Base-by-base conservation (phyloP, 2,888 invertebrate genomes). In the Homarus gammarus region DNA sequence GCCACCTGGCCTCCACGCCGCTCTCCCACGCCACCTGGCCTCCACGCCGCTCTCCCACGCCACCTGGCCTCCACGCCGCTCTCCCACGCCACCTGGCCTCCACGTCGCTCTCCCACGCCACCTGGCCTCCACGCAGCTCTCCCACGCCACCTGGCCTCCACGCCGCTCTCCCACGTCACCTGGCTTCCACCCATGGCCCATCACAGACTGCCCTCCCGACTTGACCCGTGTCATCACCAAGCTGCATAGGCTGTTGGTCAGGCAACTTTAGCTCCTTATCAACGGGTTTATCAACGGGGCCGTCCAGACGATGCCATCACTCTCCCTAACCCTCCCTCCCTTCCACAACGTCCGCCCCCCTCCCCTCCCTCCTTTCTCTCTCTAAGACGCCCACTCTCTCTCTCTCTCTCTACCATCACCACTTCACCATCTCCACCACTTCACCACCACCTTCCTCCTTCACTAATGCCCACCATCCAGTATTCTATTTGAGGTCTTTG, bases 281-380 rank as follows among this genome's bases (percentile, higher is more conserved):
- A 56, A 56, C 15, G 56, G 56, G 3, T 56, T 56, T 56, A 56
- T 56, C 56, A 56, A 12, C 18, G 56, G 3, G 5, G 56, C 56
- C 22, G 56, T 56, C 56, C 56, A 49, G 56, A 12, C 22, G 56
- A 12, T 56, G 22, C 56, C 22, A 22, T 68, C 10, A 27, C 64
- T 70, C 31, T 70, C 70, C 31, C 70, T 70, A n/a, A 27, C 70
- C 31, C 70, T 70, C 70, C 31, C 70, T 70, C 70, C 31, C 70
- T 70, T 31, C 31, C 70, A 27, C 70, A 27, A n/a, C 31, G 27
- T 70, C 70, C 31, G 27, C 31, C 70, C 31, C 70, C 31, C 70
- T 70, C 70, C 31, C 70, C 31, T 31, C 31, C 70, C 31, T 31
- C 31, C 70, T 70, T 31, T 70, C 70, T 70, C 70, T 70, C 70